Evolutionary conservation across 2,797 vertebrate genomes (phyloP), one percentile per base, ranked within the genome.

Genomic region (Vespertilio murinus): DNA sequence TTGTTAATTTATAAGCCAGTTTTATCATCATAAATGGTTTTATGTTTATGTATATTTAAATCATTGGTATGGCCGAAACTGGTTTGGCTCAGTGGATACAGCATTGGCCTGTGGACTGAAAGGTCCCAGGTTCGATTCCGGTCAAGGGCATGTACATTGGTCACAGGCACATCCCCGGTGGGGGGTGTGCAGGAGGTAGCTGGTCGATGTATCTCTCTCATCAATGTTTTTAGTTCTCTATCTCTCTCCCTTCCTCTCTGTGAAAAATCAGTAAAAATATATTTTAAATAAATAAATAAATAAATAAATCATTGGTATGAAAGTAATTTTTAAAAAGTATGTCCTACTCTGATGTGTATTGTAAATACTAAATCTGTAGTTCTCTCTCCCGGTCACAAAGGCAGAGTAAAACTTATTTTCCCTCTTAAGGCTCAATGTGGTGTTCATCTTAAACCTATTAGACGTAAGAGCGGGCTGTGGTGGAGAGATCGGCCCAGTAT

Each of bases 391-490:
- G 54, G 0, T 89, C 52, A 40, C 3, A 10, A 85, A 71, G 42
- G 69, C 40, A 75, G 65, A 88, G 6, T 25, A 20, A 52, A 80
- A 65, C 22, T 23, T 40, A 28, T 18, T 85, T 49, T 86, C 42
- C 33, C 16, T 65, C 52, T 85, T 10, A 70, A 79, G 33, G 47
- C 23, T 77, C 49, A 2, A 3, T 2, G 22, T 79, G 9, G 3
- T 49, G 14, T 80, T 94, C 11, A 33, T 91, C 77, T 82, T 61
- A 54, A 94, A 85, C 18, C 77, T 13, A 81, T 52, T 45, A 90
- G 8, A 13, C 73, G 2, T 59, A 87, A 77, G 7, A 49, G 11
- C 40, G 11, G 28, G 2, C 77, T 42, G 8, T 22, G 1, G 14
- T 82, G 20, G 61, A 92, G 52, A 90, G 65, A 89, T 25, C 86